Conservation (phyloP, 92 coral and sea anemone genomes). For the Phymanthus crucifer region DNA sequence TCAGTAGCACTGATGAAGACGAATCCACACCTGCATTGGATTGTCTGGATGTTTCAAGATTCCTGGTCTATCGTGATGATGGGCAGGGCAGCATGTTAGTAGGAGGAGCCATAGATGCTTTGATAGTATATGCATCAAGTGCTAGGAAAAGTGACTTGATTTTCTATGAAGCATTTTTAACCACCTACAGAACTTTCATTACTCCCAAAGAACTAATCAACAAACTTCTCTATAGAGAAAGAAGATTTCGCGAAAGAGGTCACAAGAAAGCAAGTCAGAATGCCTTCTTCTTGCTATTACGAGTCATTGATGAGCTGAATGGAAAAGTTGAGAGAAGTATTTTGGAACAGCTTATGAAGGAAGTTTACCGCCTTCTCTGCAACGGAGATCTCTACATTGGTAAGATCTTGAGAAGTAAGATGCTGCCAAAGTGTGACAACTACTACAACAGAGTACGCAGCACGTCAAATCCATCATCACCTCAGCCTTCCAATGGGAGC, state of each 20-base stretch:
- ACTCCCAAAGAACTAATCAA: conserved; percentile 74
- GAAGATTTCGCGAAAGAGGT: conserved; percentile 89
- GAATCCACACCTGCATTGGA: conserved; percentile 94
- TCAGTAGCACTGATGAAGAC: conserved; percentile 85
- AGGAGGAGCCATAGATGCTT: conserved; percentile 99
- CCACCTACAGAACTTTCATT: conserved; percentile 90
- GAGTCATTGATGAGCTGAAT: conserved; percentile 91
- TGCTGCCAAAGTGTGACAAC: conserved; percentile 93
- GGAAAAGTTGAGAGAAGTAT: conserved; percentile 93
- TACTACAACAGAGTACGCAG: conserved; percentile 75
- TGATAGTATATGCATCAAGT: conserved; percentile 89
- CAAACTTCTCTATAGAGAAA: conserved; percentile 89
- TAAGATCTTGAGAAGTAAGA: conserved; percentile 80
- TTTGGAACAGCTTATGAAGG: conserved; percentile 88
- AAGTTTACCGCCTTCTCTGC: conserved; percentile 82
- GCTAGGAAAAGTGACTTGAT: conserved; percentile 86
- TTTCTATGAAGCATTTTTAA: conserved; percentile 93
- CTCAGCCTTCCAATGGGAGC: conserved; percentile 35
- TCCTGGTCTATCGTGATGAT: conserved; percentile 82
- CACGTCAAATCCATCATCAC: conserved; percentile 46
- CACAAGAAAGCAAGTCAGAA: conserved; percentile 96
- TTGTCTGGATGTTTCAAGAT: conserved; percentile 88
- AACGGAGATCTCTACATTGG: conserved; percentile 90
- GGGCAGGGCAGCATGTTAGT: conserved; percentile 75
- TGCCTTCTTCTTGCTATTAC: conserved; percentile 82